A percentile compares a stretch with the other conserved stretches of the same genome.
Conservation (phyloP, 30 jellyfish, hydroid and myxozoan genomes). For the Chrysaora quinquecirrha region DNA sequence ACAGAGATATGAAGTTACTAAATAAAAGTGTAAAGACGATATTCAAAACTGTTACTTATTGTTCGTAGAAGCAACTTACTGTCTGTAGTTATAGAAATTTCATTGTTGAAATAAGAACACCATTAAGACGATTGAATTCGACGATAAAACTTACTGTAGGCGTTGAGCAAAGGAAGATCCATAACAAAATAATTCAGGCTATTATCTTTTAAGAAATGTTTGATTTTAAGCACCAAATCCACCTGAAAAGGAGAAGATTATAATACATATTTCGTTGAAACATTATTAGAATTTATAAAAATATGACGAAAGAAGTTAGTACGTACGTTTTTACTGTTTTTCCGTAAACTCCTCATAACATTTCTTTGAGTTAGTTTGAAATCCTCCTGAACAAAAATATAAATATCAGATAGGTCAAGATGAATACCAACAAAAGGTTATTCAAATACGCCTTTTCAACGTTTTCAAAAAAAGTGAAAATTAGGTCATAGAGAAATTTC, state of each 20-base stretch:
- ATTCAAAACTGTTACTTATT: too few species aligned
- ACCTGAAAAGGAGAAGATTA: neutral
- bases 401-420: neutral
- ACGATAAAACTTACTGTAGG: conserved; percentile 58
- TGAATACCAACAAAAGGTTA: neutral
- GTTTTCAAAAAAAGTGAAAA: neutral
- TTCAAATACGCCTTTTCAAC: neutral
- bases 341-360: neutral
- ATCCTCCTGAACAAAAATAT: neutral
- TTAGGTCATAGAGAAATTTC: too few species aligned
- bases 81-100: too few species aligned
- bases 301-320: too few species aligned
- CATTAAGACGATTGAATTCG: too few species aligned
- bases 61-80: too few species aligned
- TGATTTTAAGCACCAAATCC: conserved; percentile 38
- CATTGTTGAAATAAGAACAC: too few species aligned
- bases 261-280: neutral
- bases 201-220: conserved; percentile 34
- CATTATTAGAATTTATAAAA: neutral
- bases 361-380: neutral
- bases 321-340: neutral
- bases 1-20: too few species aligned
- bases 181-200: conserved; percentile 39
- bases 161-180: conserved; percentile 40
- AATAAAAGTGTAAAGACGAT: too few species aligned